Base-by-base conservation (phyloP, 2,113 vertebrate species). In the Archilochus colubris region DNA sequence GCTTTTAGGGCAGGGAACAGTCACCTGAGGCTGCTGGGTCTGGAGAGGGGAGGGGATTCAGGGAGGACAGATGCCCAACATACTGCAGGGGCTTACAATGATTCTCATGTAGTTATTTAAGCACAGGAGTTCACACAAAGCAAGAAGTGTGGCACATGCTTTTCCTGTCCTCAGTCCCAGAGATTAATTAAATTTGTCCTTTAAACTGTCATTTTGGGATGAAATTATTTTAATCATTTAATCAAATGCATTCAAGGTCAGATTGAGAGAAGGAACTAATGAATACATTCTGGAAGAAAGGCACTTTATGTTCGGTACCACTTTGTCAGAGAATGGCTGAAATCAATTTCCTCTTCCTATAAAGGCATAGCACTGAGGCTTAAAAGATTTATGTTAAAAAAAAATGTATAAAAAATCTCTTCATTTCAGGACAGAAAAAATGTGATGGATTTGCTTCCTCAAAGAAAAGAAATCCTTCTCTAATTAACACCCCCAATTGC, bases 301-400 rank as follows among this genome's bases (percentile, higher is more conserved):
- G 66, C 36, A 70, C 30, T 83, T 91, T 58, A 57, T 22, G 33
- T 90, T 81, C 80, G 58, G 40, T 81, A 66, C 36, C 33, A 13
- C 44, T 86, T 57, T 68, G 61, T 68, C 13, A 10, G 30, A n/a
- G 53, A 79, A 76, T 25, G 63, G 50, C 82, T 70, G 64, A 86
- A 80, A 94, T 78, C 86, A 86, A 58, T 93, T 91, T 96, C 90
- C 88, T 93, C 44, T 84, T 84, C 61, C 46, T 83, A 86, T 84
- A 86, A 88, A 83, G 57, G 17, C 5, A 2, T 24, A 82, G 40
- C 40, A 76, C 61, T 75, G 64, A 8, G 36, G 17, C 82, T 95
- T 95, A 74, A 95, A 94, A 90, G 73, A 90, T 93, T 94, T 58
- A 93, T 88, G 81, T 54, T n/a, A 8, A 66, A 89, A 92, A 61